Percentiles rank a stretch among this genome's conserved stretches.
phyloP scores from a whole-genome alignment of 1,140 invertebrate genomes.

The Megathymus violae region DNA sequence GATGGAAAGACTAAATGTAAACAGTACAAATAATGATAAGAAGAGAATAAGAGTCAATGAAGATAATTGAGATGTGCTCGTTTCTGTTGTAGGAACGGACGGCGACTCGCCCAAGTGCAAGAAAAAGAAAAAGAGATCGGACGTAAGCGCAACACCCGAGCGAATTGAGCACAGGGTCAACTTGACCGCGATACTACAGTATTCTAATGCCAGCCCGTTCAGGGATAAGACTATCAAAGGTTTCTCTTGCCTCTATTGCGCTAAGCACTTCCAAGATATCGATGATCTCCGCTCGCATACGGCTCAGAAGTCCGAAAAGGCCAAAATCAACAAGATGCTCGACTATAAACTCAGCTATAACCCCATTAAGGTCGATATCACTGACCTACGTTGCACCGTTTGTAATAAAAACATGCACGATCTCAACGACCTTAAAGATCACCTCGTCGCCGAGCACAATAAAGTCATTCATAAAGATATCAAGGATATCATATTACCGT shows the following conservation, averaged over 20 bases:
- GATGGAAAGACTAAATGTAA: slow-evolving; percentile 17
- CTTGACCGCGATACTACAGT: slow-evolving; percentile 72
- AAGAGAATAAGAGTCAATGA: slow-evolving; percentile 56
- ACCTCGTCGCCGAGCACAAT: slow-evolving; percentile 57
- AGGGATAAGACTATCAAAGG: slow-evolving; percentile 71
- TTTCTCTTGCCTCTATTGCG: slow-evolving; percentile 78
- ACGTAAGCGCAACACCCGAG: slow-evolving; percentile 74
- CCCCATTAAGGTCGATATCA: slow-evolving; percentile 76
- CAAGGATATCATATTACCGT: slow-evolving; percentile 76
- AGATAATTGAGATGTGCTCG: slow-evolving; percentile 77
- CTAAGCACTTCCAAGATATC: slow-evolving; percentile 64
- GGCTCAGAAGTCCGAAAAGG: slow-evolving; percentile 61
- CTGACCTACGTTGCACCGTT: slow-evolving; percentile 61
- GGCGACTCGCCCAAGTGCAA: slow-evolving; percentile 63
- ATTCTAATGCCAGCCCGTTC: slow-evolving; percentile 77
- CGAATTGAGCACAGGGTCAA: slow-evolving; percentile 77
- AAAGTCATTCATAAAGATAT: slow-evolving; percentile 71
- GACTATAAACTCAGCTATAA: slow-evolving; percentile 79
- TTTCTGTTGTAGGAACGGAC: slow-evolving; percentile 80
- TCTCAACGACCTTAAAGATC: slow-evolving; percentile 65
- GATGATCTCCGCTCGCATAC: slow-evolving; percentile 66
- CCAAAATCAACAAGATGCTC: slow-evolving; percentile 74
- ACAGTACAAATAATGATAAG: slow-evolving; percentile 41
- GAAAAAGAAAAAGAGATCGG: slow-evolving; percentile 70
- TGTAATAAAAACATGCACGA: slow-evolving; percentile 63